Evolutionary conservation across 2,888 invertebrate genomes (phyloP), one percentile per base, ranked within the genome.

Genomic region (Liopterus haemorrhoidalis): DNA sequence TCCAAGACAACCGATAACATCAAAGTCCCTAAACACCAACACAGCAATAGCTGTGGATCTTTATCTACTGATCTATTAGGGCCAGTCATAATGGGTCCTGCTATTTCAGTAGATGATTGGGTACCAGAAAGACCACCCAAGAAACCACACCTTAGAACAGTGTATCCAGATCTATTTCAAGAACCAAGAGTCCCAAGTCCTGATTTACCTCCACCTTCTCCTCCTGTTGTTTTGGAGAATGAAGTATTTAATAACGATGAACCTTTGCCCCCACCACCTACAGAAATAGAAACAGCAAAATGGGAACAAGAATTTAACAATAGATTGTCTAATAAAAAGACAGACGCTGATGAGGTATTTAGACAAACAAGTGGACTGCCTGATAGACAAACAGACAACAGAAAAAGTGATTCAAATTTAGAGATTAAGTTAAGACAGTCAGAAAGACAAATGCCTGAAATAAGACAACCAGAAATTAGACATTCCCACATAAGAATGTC

Each of bases 71-170:
- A 76, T 56, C 58, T 78, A 16, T 57, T 78, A 9, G 79, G 78
- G 1, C 78, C 78, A 0, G 72, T 78, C 25, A 79, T 79, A 41
- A 69, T 79, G 30, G 78, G 79, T 0, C 75, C 78, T 1, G 70
- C 77, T 1, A 79, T 80, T 59, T 76, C 76, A 1, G 68, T 80
- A 9, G 80, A 80, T 53, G 79, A 80, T 54, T 81, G 80, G 76
- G 78, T 81, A 1, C 82, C 85, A 1, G 85, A 83, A 54, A 68
- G 85, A 52, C 86, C 86, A 8, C 85, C 85, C 3, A 86, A 86
- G 65, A 84, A 85, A 65, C 82, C 84, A 2, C 76, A 79, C 58
- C 68, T 82, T 47, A 69, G 74, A 40, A 69, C 66, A 3, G 66
- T 67, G 2, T 71, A 66, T 56, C 69, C 70, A 0, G 69, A 68